Percentiles rank a stretch among this genome's conserved stretches.
These are phyloP conservation scores for Epizoanthus illoricatus DNA, from an alignment of 92 coral and sea anemone genomes.

Conservation along the genomic window DNA sequence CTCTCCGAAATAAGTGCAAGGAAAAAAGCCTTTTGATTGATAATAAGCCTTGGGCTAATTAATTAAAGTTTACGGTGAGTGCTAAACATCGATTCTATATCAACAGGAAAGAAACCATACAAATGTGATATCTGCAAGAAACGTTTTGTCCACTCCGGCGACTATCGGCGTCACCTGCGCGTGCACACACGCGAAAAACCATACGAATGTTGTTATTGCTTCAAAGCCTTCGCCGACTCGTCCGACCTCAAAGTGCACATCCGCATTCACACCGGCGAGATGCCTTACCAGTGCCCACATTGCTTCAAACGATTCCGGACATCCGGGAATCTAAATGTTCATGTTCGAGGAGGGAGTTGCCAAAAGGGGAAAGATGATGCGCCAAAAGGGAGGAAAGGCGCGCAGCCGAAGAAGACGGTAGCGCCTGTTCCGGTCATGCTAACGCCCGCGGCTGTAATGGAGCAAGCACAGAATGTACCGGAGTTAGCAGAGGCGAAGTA, in stretches of 20 bases:
- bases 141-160: conserved; percentile 38
- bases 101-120: conserved; percentile 36
- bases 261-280: conserved; percentile 41
- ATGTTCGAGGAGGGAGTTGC: conserved; percentile 39
- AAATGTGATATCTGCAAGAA: conserved; percentile 38
- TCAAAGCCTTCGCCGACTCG: conserved; percentile 40
- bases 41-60: no score
- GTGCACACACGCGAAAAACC: conserved; percentile 39
- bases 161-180: conserved; percentile 31
- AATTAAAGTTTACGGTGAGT: background rate
- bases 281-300: conserved; percentile 40
- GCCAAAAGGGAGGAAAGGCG: conserved; percentile 8
- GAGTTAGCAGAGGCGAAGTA: background rate
- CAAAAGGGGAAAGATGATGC: conserved; percentile 22
- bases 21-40: no score
- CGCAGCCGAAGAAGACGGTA: background rate
- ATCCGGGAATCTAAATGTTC: conserved; percentile 36
- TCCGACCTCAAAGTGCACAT: conserved; percentile 38
- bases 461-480: background rate
- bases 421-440: conserved; percentile 3
- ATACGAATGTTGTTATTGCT: conserved; percentile 39
- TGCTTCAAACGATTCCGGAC: conserved; percentile 41
- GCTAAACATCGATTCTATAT: background rate
- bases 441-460: background rate
- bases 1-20: no score